Evolutionary conservation across 1,140 invertebrate species (phyloP), one percentile per base, ranked within the genome.

Genomic region (Ceratosolen fusciceps): DNA sequence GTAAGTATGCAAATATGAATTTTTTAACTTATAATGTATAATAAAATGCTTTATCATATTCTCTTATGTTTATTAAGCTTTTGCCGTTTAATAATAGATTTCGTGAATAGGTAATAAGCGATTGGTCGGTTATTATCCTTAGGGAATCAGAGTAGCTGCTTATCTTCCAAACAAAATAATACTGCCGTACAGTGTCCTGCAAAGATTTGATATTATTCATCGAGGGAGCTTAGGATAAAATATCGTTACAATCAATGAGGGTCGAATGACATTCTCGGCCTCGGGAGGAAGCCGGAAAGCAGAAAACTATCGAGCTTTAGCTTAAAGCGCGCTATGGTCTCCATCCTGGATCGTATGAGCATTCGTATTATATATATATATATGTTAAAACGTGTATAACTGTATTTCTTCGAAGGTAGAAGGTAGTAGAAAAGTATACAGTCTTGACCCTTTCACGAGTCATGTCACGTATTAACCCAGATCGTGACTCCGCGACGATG

Each of bases 361-460:
- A 54, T 56, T 37, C 26, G 12, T 29, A 21, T 34, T 8, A 24
- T n/a, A n/a, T n/a, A n/a, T n/a, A n/a, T n/a, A n/a, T n/a, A n/a
- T 54, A 8, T 26, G 19, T 56, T 21, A 52, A 56, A 5, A 49
- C 56, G 31, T 56, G 56, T 8, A 37, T 12, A 24, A 19, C 9
- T 34, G 47, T 56, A 24, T 24, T 21, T n/a, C n/a, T n/a, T n/a
- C n/a, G n/a, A n/a, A 24, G 3, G 8, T 56, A 56, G 54, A 56
- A 39, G 1, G 8, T 14, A 58, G 9, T n/a, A 60, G 39, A 47
- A 37, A 67, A 29, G 31, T 37, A 43, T 29, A 26, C 65, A 52
- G 58, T 68, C 65, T 77, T 70, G 75, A 77, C 75, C 49, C 14
- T 56, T 77, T 77, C 7, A 34, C 37, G 16, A 77, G 75, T 54